These are phyloP conservation scores for Saguinus imperator DNA, from an alignment of 2,113 vertebrate species.

Conservation along the genomic window DNA sequence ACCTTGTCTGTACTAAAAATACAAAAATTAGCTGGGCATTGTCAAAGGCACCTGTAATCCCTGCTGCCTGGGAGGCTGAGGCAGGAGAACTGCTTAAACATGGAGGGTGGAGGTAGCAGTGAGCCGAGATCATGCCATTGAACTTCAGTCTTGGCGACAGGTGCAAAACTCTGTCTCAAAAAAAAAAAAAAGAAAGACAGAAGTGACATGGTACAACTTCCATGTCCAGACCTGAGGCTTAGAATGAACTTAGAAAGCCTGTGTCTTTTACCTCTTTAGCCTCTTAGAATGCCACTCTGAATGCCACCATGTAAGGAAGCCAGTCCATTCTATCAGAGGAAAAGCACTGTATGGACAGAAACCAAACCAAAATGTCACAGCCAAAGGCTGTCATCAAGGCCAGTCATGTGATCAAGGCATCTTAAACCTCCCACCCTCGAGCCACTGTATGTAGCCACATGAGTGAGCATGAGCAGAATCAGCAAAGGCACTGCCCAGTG, in stretches of 20 bases:
- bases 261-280: background rate
- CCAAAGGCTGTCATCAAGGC: background rate
- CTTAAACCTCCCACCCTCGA: background rate
- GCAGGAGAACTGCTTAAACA: too few relatives aligned
- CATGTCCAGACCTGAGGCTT: background rate
- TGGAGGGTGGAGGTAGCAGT: too few relatives aligned
- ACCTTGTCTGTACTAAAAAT: too few relatives aligned
- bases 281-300: background rate
- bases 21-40: too few relatives aligned
- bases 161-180: too few relatives aligned
- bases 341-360: background rate
- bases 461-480: background rate
- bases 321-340: too few relatives aligned
- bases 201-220: background rate
- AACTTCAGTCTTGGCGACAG: too few relatives aligned
- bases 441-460: background rate
- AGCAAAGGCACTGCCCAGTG: background rate
- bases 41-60: too few relatives aligned
- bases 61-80: too few relatives aligned
- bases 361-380: background rate
- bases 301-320: background rate
- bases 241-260: background rate
- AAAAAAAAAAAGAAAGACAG: too few relatives aligned
- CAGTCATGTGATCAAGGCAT: background rate
- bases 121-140: too few relatives aligned